Conservation (phyloP, 2,888 invertebrate species). For the Dyspetes luteomarginatus region DNA sequence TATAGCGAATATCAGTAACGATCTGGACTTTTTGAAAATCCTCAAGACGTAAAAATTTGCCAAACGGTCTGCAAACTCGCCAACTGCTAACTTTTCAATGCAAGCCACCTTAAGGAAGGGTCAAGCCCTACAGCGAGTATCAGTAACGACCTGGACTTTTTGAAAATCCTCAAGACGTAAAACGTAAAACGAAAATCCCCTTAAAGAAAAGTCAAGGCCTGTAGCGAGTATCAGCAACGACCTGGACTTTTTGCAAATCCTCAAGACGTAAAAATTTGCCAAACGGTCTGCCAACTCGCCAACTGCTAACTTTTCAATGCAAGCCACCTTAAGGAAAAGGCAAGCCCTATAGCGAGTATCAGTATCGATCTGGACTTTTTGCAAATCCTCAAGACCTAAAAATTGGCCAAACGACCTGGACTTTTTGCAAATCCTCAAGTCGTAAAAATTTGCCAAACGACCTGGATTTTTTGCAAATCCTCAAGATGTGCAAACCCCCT, state of each 20-base stretch:
- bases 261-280: conserved; percentile 27
- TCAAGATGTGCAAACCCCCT: too few species aligned
- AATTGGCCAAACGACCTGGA: too few species aligned
- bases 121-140: conserved; percentile 24
- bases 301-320: conserved; percentile 43
- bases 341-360: too few species aligned
- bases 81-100: conserved; percentile 48
- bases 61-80: conserved; percentile 71
- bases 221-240: conserved; percentile 37
- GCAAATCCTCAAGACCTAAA: too few species aligned
- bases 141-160: conserved; percentile 12
- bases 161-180: background rate
- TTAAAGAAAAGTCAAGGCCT: conserved; percentile 52
- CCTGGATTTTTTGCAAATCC: too few species aligned
- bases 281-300: conserved; percentile 71
- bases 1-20: too few species aligned
- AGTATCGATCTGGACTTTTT: too few species aligned
- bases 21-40: too few species aligned
- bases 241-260: background rate
- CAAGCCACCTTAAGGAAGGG: conserved; percentile 7
- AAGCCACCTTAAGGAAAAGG: conserved; percentile 14
- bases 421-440: too few species aligned
- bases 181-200: too few species aligned
- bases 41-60: too few species aligned
- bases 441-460: too few species aligned